phyloP scores from a whole-genome alignment of 1,140 invertebrate species.

The Polypedilum pembai region DNA sequence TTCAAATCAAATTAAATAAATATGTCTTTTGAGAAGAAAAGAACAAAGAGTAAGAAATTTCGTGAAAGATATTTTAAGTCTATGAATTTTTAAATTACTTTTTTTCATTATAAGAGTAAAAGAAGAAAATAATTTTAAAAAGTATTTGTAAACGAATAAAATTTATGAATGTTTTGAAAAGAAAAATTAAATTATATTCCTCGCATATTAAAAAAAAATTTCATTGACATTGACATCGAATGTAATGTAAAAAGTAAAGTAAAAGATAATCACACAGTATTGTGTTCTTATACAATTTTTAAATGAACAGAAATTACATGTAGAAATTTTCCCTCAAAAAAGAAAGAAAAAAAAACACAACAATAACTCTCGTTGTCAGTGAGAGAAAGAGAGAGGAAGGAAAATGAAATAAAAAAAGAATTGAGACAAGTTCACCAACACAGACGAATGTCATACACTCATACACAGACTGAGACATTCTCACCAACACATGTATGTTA shows the following conservation, averaged over 20 bases:
- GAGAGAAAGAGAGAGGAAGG: neutral
- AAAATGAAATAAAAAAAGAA: neutral
- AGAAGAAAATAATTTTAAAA: too few relatives aligned
- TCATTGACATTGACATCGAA: slow-evolving; percentile 13
- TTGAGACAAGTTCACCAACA: neutral
- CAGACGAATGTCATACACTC: slow-evolving; percentile 4
- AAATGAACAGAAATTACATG: neutral
- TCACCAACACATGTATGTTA: neutral
- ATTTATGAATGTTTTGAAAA: too few relatives aligned
- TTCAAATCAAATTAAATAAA: too few relatives aligned
- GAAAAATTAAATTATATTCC: too few relatives aligned
- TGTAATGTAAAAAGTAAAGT: neutral
- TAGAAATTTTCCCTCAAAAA: neutral
- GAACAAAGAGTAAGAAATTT: too few relatives aligned
- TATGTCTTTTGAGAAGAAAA: too few relatives aligned
- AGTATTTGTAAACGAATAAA: too few relatives aligned
- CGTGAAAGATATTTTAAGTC: too few relatives aligned
- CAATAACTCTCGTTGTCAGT: neutral
- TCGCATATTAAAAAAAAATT: neutral
- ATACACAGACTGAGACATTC: neutral
- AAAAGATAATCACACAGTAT: neutral
- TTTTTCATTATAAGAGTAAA: too few relatives aligned
- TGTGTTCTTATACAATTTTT: neutral
- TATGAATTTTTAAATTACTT: too few relatives aligned
- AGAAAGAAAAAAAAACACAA: neutral